phyloP scores from a whole-genome alignment of 2,113 vertebrate species.

The Corythornis vintsioides region DNA sequence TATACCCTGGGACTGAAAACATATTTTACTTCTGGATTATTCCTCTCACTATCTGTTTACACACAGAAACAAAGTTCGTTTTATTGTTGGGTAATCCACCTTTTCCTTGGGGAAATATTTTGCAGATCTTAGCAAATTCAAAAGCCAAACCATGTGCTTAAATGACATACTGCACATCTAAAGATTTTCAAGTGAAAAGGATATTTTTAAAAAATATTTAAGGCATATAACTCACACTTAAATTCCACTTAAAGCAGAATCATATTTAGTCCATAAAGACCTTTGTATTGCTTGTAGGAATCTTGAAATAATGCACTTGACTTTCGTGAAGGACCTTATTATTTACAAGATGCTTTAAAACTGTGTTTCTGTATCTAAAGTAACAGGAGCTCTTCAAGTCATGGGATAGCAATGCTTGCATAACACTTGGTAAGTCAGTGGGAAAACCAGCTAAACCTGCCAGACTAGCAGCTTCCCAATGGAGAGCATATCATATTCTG shows the following conservation, averaged over 20 bases:
- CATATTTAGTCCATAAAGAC: background rate
- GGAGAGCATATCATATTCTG: slow-evolving; percentile 32
- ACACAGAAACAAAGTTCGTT: background rate
- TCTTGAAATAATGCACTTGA: background rate
- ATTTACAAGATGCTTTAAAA: background rate
- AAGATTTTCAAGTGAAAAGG: background rate
- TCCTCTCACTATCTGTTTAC: background rate
- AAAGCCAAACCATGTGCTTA: background rate
- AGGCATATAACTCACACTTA: background rate
- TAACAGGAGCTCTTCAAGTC: background rate
- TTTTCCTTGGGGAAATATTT: slow-evolving; percentile 38
- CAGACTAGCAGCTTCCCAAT: slow-evolving; percentile 9
- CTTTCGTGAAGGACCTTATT: background rate
- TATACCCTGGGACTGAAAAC: background rate
- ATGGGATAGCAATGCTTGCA: slow-evolving; percentile 19
- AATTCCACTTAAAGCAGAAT: background rate
- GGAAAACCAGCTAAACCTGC: slow-evolving; percentile 13
- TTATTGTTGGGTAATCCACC: background rate
- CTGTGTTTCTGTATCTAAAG: background rate
- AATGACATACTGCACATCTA: background rate
- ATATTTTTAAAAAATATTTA: background rate
- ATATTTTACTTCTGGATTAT: background rate
- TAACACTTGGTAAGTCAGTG: slow-evolving; percentile 33
- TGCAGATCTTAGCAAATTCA: slow-evolving; percentile 6
- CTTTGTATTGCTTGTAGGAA: background rate